Evolutionary conservation across 2,113 vertebrate genomes (phyloP).

Genomic region (Dasyornis broadbenti): DNA sequence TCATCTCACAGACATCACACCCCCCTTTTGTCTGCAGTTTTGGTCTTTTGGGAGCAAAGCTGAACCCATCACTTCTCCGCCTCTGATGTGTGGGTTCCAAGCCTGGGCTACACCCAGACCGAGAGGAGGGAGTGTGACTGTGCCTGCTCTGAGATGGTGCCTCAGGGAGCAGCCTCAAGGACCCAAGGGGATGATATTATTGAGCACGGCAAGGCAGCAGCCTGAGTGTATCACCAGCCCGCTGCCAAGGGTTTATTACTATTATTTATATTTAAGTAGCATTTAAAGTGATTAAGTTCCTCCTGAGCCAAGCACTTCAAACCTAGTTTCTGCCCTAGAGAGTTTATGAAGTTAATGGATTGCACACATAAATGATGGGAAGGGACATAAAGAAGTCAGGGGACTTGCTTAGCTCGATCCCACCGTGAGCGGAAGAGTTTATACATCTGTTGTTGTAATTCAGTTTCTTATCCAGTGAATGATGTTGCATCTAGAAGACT

Average conservation of each 20-base stretch:
- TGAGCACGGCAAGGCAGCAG: background rate
- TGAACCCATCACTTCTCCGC: background rate
- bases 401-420: background rate
- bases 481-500: background rate
- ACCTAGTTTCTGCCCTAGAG: background rate
- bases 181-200: background rate
- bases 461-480: background rate
- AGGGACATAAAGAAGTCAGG: background rate
- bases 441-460: background rate
- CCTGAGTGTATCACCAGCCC: background rate
- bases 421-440: background rate
- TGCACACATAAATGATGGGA: background rate
- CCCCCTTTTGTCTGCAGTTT: background rate
- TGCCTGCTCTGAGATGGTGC: background rate
- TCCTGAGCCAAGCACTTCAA: background rate
- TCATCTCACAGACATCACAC: background rate
- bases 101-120: fast-evolving
- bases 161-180: background rate
- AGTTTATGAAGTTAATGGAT: background rate
- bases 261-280: background rate
- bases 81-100: fast-evolving
- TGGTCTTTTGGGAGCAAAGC: background rate
- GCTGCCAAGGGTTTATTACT: background rate
- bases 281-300: background rate
- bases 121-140: fast-evolving